Evolutionary conservation across 1,140 invertebrate species (phyloP), one percentile per base, ranked within the genome.

Genomic region (Temnothorax longispinosus): DNA sequence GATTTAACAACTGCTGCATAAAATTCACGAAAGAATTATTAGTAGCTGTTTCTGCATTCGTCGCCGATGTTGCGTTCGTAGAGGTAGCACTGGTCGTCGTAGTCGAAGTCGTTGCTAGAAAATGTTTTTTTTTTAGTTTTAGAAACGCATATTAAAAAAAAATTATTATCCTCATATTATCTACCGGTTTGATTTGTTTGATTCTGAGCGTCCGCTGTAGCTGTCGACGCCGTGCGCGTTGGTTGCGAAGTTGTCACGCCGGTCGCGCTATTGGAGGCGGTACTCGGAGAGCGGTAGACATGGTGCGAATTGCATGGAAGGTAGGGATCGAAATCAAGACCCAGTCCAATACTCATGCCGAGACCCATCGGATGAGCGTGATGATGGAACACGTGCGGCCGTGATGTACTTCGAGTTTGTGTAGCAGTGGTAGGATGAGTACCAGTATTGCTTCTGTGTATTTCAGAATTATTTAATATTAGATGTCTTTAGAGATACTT

Each of bases 301-400:
- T 97, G 97, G 88, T 97, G 96, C 0, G 97, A 97, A 91, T 96
- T 96, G 89, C 97, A 98, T 0, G 96, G 96, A n/a, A 98, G 94
- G 88, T 97, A 97, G 6, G 97, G 97, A 95, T 98, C 97, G 85
- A 97, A 97, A 38, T 95, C 95, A 44, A 95, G 85, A 60, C 93
- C 94, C 18, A 94, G 89, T 60, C 93, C 94, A 2, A 96, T 92
- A 13, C 92, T 94, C 69, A 95, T 92, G 35, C 95, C 95, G 44
- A 96, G 94, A 8, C 94, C 94, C 1, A 91, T 78, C 1, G 94
- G 88, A 88, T 94, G 92, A 27, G 92, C 76, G 18, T 94, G 93
- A 10, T 93, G 93, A 91, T 96, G 95, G 18, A 96, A 93, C 27
- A 97, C 96, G 85, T 97, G 97, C 5, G 97, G 97, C 50, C 97